These are phyloP conservation scores for Albula glossodonta DNA, from an alignment of 2,113 vertebrate species.

Conservation along the genomic window DNA sequence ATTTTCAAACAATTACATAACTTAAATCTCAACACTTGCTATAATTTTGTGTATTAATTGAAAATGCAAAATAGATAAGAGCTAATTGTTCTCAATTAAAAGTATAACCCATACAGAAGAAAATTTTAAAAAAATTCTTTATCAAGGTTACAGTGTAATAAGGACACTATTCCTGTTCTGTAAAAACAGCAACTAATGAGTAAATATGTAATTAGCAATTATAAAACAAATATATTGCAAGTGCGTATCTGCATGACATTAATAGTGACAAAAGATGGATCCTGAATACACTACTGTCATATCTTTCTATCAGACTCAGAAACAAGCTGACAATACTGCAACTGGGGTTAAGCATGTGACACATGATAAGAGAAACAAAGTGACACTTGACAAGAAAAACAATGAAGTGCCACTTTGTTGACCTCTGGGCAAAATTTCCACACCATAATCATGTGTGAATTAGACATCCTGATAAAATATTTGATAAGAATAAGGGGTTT, in stretches of 20 bases:
- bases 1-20: too few relatives aligned
- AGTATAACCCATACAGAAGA: too few relatives aligned
- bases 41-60: too few relatives aligned
- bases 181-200: not conserved
- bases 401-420: constrained; percentile 67
- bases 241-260: not conserved
- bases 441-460: constrained; percentile 62
- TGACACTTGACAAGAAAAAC: constrained; percentile 74
- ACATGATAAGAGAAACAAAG: constrained; percentile 67
- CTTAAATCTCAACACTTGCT: too few relatives aligned
- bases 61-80: too few relatives aligned
- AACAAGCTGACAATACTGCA: constrained; percentile 66
- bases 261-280: constrained; percentile 60
- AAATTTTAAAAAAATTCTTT: too few relatives aligned
- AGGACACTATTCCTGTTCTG: too few relatives aligned
- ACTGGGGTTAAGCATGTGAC: constrained; percentile 58
- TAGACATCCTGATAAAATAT: constrained; percentile 60
- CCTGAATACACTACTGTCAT: not conserved
- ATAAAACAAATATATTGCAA: not conserved
- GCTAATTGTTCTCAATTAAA: too few relatives aligned
- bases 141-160: too few relatives aligned
- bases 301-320: constrained; percentile 66
- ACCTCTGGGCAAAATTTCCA: constrained; percentile 67
- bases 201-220: constrained; percentile 48
- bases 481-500: constrained; percentile 12